Percentiles rank a stretch among this genome's conserved stretches.
Evolutionary conservation across 2,113 vertebrate species (phyloP).

Genomic region (Oryzias celebensis): DNA sequence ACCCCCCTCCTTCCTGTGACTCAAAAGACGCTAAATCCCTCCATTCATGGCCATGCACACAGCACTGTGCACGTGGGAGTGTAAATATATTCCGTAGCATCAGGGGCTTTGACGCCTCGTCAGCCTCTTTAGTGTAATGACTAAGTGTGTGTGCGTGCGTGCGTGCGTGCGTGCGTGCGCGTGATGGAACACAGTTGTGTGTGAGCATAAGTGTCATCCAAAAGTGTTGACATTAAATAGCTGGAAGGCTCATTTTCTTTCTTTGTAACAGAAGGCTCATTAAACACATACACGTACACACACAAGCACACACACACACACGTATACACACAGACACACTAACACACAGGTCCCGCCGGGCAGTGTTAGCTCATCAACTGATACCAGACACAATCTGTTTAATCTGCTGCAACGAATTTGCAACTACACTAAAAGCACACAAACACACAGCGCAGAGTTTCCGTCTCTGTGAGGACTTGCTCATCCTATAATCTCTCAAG

Average conservation of each 20-base stretch:
- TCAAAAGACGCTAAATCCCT: slow-evolving; percentile 42
- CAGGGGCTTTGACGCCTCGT: slow-evolving; percentile 38
- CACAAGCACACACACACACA: slow-evolving; percentile 23
- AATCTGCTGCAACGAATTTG: slow-evolving; percentile 61
- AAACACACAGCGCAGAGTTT: slow-evolving; percentile 12
- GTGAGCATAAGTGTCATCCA: slow-evolving; percentile 32
- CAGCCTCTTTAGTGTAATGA: slow-evolving; percentile 45
- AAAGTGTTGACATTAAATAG: slow-evolving; percentile 52
- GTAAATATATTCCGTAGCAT: slow-evolving; percentile 35
- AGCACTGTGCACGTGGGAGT: slow-evolving; percentile 17
- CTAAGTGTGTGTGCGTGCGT: slow-evolving; percentile 35
- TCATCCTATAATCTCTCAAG: too few relatives aligned
- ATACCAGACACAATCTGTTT: slow-evolving; percentile 63
- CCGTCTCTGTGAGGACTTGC: too few relatives aligned
- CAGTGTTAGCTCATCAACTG: slow-evolving; percentile 63
- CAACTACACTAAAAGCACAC: slow-evolving; percentile 41
- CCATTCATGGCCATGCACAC: slow-evolving; percentile 30
- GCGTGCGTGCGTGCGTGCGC: slow-evolving; percentile 7
- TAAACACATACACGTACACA: slow-evolving; percentile 39
- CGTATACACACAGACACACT: slow-evolving; percentile 41
- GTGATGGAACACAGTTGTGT: slow-evolving; percentile 17
- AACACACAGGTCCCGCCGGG: slow-evolving; percentile 38
- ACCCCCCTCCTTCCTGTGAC: slow-evolving; percentile 23
- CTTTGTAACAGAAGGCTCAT: slow-evolving; percentile 60
- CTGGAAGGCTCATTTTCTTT: slow-evolving; percentile 53